phyloP scores from a whole-genome alignment of 35 echinoderm and acorn worm species.

The Stichopus chloronotus region DNA sequence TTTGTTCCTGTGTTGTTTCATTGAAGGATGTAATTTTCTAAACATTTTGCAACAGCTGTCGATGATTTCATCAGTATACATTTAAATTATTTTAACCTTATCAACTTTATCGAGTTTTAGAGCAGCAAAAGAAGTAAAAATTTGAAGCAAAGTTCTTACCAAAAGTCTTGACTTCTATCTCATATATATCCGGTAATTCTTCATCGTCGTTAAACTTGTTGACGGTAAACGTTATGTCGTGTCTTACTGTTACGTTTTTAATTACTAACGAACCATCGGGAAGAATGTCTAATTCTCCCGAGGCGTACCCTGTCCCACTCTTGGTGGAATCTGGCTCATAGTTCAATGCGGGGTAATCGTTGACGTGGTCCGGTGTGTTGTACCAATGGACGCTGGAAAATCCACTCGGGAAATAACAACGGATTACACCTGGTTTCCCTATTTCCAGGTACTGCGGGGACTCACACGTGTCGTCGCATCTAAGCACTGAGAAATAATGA shows the following conservation, averaged over 20 bases:
- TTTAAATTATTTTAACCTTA: no score
- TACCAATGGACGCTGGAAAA: slow-evolving; percentile 10
- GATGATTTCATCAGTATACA: no score
- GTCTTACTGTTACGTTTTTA: background rate
- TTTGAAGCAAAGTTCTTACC: background rate
- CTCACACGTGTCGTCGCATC: background rate
- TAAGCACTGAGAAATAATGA: background rate
- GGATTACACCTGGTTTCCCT: background rate
- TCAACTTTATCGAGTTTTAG: no score
- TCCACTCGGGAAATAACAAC: background rate
- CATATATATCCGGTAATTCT: background rate
- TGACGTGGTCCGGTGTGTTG: background rate
- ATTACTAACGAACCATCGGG: background rate
- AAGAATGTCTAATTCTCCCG: background rate
- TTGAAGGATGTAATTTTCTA: no score
- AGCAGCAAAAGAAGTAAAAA: no score
- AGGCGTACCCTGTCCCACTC: background rate
- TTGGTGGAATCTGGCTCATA: background rate
- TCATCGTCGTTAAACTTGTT: background rate
- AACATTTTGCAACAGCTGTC: no score
- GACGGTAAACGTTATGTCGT: background rate
- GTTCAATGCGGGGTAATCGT: background rate
- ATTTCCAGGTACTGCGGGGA: background rate
- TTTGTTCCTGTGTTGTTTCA: no score
- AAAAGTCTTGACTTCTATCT: background rate